A percentile compares a stretch with the other conserved stretches of the same genome.
Conservation (phyloP, 2,113 vertebrate genomes). For the Sorex araneus region DNA sequence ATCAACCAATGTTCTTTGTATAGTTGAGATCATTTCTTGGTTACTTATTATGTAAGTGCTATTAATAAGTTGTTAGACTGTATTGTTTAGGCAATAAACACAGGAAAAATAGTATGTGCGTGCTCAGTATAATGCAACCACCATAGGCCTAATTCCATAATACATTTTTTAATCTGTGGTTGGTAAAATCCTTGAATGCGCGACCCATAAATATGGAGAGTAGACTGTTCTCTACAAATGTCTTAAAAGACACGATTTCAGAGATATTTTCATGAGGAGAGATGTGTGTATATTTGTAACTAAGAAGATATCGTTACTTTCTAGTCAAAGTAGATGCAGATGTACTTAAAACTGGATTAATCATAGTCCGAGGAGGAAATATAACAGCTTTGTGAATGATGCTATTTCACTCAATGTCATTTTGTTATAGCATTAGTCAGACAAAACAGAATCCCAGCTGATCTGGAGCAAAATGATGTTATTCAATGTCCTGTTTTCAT, state of each 20-base stretch:
- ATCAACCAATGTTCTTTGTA: not conserved
- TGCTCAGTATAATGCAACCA: not conserved
- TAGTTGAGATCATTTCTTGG: not conserved
- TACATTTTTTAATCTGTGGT: not conserved
- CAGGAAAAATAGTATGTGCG: not conserved
- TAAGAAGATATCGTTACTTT: slow-evolving; percentile 53
- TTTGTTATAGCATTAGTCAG: not conserved
- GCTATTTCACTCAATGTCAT: not conserved
- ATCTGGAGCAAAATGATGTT: not conserved
- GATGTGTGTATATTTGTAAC: not conserved
- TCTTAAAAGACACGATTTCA: not conserved
- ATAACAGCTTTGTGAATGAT: not conserved
- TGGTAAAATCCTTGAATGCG: not conserved
- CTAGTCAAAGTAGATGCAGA: slow-evolving; percentile 23
- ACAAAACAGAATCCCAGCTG: not conserved
- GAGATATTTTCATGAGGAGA: slow-evolving; percentile 14
- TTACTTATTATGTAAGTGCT: not conserved
- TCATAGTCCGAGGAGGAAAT: not conserved
- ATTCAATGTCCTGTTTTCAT: not conserved
- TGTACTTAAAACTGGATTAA: slow-evolving; percentile 17
- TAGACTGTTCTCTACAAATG: not conserved
- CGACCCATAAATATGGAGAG: not conserved
- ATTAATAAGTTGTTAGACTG: not conserved
- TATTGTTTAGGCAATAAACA: not conserved
- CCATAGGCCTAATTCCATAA: not conserved